These are phyloP conservation scores for Melitaea cinxia DNA, from an alignment of 1,140 invertebrate species.

Conservation along the genomic window DNA sequence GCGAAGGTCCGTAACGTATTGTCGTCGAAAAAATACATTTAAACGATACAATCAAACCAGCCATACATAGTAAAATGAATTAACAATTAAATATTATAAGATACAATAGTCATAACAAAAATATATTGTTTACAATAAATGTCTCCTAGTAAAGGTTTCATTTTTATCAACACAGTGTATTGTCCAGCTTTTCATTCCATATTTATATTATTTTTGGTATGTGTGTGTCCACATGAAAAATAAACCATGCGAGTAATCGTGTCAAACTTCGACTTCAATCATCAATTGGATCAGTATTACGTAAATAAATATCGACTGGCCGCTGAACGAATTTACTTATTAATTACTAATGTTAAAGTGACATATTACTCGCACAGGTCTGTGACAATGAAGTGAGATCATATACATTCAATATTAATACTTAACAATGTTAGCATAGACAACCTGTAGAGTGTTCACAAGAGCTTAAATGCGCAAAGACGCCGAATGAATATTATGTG, in stretches of 20 bases:
- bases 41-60: conserved; percentile 59
- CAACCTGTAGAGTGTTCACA: conserved; percentile 19
- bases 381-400: conserved; percentile 79
- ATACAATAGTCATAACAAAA: conserved; percentile 76
- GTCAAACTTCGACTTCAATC: conserved; percentile 9
- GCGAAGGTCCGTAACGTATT: conserved; percentile 34
- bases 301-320: conserved; percentile 5
- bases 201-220: conserved; percentile 70
- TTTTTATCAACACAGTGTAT: conserved; percentile 49
- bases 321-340: not conserved
- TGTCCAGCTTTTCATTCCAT: conserved; percentile 54
- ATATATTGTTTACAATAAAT: conserved; percentile 68
- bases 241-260: conserved; percentile 43
- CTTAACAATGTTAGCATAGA: conserved; percentile 68
- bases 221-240: conserved; percentile 64
- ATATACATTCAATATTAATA: conserved; percentile 78
- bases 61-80: conserved; percentile 69
- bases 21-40: conserved; percentile 31
- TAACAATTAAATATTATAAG: conserved; percentile 72
- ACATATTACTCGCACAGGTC: conserved; percentile 63
- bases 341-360: conserved; percentile 37
- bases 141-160: conserved; percentile 38
- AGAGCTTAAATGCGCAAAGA: conserved; percentile 18
- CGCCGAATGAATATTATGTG: conserved; percentile 15
- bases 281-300: not conserved